These are phyloP conservation scores for Oopsacas minuta DNA, from an alignment of 37 sponge, comb jelly and placozoan species.

Conservation along the genomic window DNA sequence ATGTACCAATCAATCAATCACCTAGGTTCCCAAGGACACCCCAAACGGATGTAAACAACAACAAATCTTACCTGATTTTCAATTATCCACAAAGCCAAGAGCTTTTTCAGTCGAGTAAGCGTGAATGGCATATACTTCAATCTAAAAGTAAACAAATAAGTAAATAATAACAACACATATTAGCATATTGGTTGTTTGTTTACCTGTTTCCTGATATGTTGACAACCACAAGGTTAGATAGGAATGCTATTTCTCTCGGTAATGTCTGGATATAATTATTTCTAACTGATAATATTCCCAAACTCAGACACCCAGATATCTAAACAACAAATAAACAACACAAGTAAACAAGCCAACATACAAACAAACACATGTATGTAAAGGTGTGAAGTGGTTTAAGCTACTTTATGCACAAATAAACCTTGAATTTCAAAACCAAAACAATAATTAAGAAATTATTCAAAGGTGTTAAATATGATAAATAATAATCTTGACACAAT, in stretches of 20 bases:
- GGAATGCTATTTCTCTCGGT: constrained; percentile 30
- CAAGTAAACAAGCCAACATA: not conserved
- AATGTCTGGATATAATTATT: constrained; percentile 46
- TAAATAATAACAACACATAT: not conserved
- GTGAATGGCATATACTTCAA: constrained; percentile 44
- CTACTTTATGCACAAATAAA: too few relatives aligned
- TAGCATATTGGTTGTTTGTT: not conserved
- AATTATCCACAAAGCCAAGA: constrained; percentile 64
- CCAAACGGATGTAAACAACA: too few relatives aligned
- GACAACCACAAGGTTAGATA: constrained; percentile 39
- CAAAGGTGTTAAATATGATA: too few relatives aligned
- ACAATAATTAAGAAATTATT: too few relatives aligned
- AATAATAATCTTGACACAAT: too few relatives aligned
- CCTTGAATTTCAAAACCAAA: too few relatives aligned
- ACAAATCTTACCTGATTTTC: constrained; percentile 51
- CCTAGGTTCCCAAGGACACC: too few relatives aligned
- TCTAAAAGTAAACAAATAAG: constrained; percentile 16
- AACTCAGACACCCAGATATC: constrained; percentile 27
- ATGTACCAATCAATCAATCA: too few relatives aligned
- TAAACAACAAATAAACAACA: not conserved
- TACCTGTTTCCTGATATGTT: constrained; percentile 53
- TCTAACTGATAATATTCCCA: constrained; percentile 39
- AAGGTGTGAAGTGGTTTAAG: too few relatives aligned
- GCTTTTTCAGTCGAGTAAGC: constrained; percentile 37
- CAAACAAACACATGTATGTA: too few relatives aligned